Base-by-base conservation (phyloP, 2,888 invertebrate genomes). In the Eupithecia vulgata region DNA sequence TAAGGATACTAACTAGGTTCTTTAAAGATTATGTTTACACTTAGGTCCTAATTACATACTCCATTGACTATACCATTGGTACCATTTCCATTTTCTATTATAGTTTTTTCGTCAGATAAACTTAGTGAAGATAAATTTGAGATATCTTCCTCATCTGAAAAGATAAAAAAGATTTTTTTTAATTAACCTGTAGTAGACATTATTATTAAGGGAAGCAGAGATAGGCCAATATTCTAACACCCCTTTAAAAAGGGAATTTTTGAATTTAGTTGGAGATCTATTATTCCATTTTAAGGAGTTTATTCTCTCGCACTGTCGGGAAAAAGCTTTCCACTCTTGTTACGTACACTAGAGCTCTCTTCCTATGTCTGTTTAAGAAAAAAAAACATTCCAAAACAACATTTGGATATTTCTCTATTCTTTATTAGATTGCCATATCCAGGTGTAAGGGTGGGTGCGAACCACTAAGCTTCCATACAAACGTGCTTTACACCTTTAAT, bases 61-160 rank as follows among this genome's bases (percentile, higher is more conserved):
- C 75, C 75, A 52, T 75, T 75, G 30, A 65, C 64, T 7, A 45
- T 64, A 37, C 89, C 91, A 77, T 90, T 92, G 5, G 86, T 84
- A 42, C 78, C 73, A 72, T 85, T 87, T 12, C 91, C 91, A 76
- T 93, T 94, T 85, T 91, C 91, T 67, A 91, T 86, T 2, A 91
- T 86, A 12, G 90, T 88, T 78, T 90, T 92, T 48, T 91, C 92
- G 67, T 92, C 92, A 64, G 86, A 82, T 77, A 93, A 84, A 75
- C 91, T 91, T 15, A 93, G 80, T 7, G 90, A 90, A 61, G 92
- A 91, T 40, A 92, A 25, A 57, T 21, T 82, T n/a, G 91, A 91
- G 70, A 90, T 76, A 73, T 93, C 93, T 76, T 94, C 93, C 6
- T 78, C 78, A 80, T 93, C 93, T 93, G 87, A 74, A 89, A 88